Base-by-base conservation (phyloP, 1,140 invertebrate species). In the Papilio xuthus region DNA sequence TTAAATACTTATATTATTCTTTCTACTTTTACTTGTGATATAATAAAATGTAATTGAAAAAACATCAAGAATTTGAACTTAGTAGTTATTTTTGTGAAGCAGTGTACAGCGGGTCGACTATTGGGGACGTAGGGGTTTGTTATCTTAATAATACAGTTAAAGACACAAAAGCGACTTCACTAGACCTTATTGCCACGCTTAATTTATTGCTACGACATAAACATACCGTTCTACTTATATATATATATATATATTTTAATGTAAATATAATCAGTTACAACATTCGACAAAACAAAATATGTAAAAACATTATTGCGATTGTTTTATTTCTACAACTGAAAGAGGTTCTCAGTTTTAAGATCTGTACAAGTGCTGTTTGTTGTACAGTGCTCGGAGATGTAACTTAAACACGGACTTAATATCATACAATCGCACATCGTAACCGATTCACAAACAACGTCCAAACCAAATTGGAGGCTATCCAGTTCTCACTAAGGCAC, bases 181-280 rank as follows among this genome's bases (percentile, higher is more conserved):
- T 93, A 92, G 80, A 87, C 84, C 87, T 93, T 93, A 93, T 93
- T 93, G 90, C 92, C 90, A 93, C 88, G 86, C 91, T 92, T 92
- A 93, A 87, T 77, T 93, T 93, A 93, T 93, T 93, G 91, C 92
- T 93, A 93, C 91, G 84, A 93, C 90, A 92, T 91, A 89, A 85
- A 91, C 86, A 88, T 89, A 89, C 84, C 77, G 83, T 80, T 84
- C 90, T 93, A 93, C 86, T 80, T 89, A 84, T 86, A 84, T 86
- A 86, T 84, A 37, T 86, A 88, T 88, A 90, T 88, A 89, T 60
- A 63, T 37, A 76, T 73, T 74, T 74, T 28, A 73, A 86, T 93
- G 86, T 92, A 93, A 91, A 92, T 92, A 92, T 92, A 90, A 86
- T 90, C 86, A 88, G 83, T 89, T 88, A 92, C 90, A 91, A 93